phyloP scores from a whole-genome alignment of 2,797 vertebrate species.

The Decapterus maruadsi region DNA sequence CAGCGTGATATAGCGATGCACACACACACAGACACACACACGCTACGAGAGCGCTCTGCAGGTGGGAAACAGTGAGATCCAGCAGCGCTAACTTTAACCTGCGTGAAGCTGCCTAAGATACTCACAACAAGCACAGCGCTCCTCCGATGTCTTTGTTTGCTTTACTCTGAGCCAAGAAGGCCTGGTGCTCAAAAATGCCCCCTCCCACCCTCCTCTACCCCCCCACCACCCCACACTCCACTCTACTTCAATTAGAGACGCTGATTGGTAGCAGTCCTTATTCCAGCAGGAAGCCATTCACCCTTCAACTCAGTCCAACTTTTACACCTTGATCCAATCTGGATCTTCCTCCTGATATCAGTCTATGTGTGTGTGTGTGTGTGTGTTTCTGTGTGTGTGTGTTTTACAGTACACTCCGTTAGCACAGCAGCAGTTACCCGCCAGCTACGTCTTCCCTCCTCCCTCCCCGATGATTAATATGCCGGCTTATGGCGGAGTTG shows the following conservation, averaged over 20 bases:
- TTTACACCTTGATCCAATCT: slow-evolving; percentile 62
- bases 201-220: background rate
- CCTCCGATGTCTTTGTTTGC: slow-evolving; percentile 49
- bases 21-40: slow-evolving; percentile 21
- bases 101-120: slow-evolving; percentile 39
- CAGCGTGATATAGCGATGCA: slow-evolving; percentile 70
- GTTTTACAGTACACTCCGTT: slow-evolving; percentile 50
- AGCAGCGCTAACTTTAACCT: slow-evolving; percentile 49
- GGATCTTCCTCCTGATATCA: slow-evolving; percentile 50
- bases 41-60: slow-evolving; percentile 55
- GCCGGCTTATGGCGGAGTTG: slow-evolving; percentile 74
- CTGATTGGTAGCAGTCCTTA: slow-evolving; percentile 68
- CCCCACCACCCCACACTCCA: background rate
- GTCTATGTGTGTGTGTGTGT: slow-evolving; percentile 35
- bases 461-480: slow-evolving; percentile 84
- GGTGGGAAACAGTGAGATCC: slow-evolving; percentile 61
- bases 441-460: slow-evolving; percentile 56
- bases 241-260: slow-evolving; percentile 72
- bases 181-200: slow-evolving; percentile 49
- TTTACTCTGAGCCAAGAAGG: slow-evolving; percentile 38
- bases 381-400: slow-evolving; percentile 54
- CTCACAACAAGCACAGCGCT: slow-evolving; percentile 52
- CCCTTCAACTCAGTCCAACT: slow-evolving; percentile 66
- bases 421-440: slow-evolving; percentile 43
- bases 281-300: slow-evolving; percentile 70